Percentiles rank a stretch among this genome's conserved stretches.
These are phyloP conservation scores for Calephelis virginiensis DNA, from an alignment of 1,140 invertebrate species.

Conservation along the genomic window DNA sequence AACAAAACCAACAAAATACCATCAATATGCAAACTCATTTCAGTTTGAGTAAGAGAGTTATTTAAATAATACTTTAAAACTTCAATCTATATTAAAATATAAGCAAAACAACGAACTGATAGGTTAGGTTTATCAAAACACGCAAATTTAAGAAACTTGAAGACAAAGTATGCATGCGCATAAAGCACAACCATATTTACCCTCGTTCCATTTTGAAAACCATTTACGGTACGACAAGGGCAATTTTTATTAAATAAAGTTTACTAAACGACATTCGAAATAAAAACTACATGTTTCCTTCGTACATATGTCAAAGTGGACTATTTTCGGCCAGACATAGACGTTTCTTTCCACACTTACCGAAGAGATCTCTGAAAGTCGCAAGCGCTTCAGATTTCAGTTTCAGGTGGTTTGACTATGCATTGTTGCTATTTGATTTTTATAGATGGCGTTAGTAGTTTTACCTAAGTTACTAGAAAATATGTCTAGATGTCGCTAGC, in stretches of 20 bases:
- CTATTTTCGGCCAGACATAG: conserved; percentile 71
- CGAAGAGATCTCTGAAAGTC: conserved; percentile 49
- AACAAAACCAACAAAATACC: neutral
- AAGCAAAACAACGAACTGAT: conserved; percentile 39
- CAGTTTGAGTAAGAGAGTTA: conserved; percentile 4
- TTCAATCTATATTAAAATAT: conserved; percentile 42
- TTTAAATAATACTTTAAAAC: conserved; percentile 27
- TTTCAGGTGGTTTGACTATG: conserved; percentile 29
- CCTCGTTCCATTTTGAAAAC: conserved; percentile 67
- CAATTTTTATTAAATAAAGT: conserved; percentile 58
- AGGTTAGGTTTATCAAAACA: conserved; percentile 15
- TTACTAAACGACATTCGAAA: conserved; percentile 69
- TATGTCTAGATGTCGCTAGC: neutral
- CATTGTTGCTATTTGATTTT: neutral
- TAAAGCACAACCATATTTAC: conserved; percentile 51
- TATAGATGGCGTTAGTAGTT: neutral
- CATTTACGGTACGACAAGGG: conserved; percentile 44
- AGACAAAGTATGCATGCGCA: neutral
- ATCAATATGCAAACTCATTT: neutral
- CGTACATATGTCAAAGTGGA: conserved; percentile 74
- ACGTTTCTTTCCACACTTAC: conserved; percentile 58
- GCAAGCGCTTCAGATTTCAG: conserved; percentile 36
- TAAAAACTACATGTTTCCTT: conserved; percentile 76
- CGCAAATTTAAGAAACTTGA: neutral
- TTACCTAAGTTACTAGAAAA: neutral